Evolutionary conservation across 1,140 invertebrate genomes (phyloP), one percentile per base, ranked within the genome.

Genomic region (Ruditapes philippinarum): DNA sequence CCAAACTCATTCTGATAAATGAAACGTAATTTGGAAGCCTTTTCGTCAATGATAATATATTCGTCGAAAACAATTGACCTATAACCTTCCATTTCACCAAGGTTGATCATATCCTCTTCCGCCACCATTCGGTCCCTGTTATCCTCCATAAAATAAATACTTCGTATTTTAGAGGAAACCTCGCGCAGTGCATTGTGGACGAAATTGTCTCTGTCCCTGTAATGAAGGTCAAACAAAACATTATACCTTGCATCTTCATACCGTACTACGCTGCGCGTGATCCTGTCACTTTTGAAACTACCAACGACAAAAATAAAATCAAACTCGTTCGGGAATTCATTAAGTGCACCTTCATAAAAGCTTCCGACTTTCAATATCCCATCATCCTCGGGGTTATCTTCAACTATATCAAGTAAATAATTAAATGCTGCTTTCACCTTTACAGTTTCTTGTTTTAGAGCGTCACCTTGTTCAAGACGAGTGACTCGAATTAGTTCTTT

Each of bases 11-110:
- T 78, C 45, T 78, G 42, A 38, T 78, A 78, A 5, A 78, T 51
- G 25, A 78, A 78, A 40, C 74, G 42, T 17, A 78, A 22, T 78
- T 54, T 78, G 1, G 74, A 78, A 45, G 74, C 74, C 22, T 78
- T 78, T 54, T 78, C 74, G 25, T 78, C 74, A 17, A 78, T 78
- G 12, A 78, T 78, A 31, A 78, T 33, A 31, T 78, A 78, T 51
- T 78, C 28, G 28, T 78, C 74, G 22, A 78, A 78, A n/a, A 78
- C 45, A 12, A 78, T 28, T 12, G 74, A 51, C n/a, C 74, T 14
- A n/a, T 38, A 70, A 1, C 74, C 42, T 25, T 78, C 74, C 31
- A 45, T 49, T 36, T 51, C 25, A 36, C 45, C 36, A 25, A 45
- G 45, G 36, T 78, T 36, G 14, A 45, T 33, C 0, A 33, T 54